Evolutionary conservation across 2,113 vertebrate genomes (phyloP).

Genomic region (Chitala chitala): DNA sequence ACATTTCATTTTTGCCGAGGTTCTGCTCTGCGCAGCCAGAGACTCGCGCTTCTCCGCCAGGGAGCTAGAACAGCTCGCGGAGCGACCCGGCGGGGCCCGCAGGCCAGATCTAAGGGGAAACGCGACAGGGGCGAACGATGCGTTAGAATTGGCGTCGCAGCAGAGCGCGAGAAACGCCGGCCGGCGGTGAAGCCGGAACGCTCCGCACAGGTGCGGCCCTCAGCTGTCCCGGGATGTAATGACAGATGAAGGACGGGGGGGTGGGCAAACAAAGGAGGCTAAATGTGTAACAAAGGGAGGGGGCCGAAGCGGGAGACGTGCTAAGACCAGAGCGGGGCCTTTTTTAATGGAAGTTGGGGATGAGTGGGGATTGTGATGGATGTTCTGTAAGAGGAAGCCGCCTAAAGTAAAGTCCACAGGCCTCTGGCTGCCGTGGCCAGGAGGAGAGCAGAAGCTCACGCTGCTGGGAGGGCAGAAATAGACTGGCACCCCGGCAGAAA

Average conservation of each 20-base stretch:
- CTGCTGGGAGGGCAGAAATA: not conserved
- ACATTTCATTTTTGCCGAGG: not conserved
- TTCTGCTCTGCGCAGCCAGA: not conserved
- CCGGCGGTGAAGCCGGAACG: too few species aligned
- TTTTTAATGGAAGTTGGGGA: constrained; percentile 6
- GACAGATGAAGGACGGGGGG: constrained; percentile 24
- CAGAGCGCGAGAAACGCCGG: too few species aligned
- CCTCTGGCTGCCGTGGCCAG: not conserved
- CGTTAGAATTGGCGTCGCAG: not conserved
- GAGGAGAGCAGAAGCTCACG: not conserved
- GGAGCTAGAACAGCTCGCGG: too few species aligned
- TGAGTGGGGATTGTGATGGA: constrained; percentile 6
- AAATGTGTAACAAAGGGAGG: not conserved
- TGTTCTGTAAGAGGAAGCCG: constrained; percentile 7
- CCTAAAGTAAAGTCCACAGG: not conserved
- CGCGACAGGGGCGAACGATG: not conserved
- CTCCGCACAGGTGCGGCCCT: constrained; percentile 21
- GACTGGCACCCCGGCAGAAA: not conserved
- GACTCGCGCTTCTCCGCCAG: too few species aligned
- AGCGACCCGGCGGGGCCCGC: not conserved
- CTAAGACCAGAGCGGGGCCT: not conserved
- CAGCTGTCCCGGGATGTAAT: constrained; percentile 21
- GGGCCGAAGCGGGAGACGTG: not conserved
- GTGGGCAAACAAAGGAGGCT: not conserved
- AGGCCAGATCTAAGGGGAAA: not conserved